Evolutionary conservation across 2,888 invertebrate species (phyloP).

Genomic region (Napeogenes sylphis): DNA sequence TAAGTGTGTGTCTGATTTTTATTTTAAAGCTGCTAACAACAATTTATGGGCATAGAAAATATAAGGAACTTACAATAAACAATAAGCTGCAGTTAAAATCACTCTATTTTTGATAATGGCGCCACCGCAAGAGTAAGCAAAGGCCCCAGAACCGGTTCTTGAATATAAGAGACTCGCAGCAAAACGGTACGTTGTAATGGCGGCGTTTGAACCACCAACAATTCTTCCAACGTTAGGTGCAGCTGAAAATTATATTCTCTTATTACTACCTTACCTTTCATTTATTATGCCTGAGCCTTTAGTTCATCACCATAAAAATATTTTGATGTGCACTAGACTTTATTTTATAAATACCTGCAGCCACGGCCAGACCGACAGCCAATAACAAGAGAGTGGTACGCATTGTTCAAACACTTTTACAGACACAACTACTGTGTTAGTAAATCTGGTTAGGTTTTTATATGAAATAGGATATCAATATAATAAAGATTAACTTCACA

Average conservation of each 20-base stretch:
- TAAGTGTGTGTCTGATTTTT: too few species aligned
- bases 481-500: background rate
- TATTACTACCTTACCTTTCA: background rate
- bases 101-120: constrained; percentile 1
- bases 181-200: background rate
- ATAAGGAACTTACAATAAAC: constrained; percentile 3
- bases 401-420: background rate
- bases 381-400: background rate
- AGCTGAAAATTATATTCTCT: background rate
- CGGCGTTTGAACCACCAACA: constrained; percentile 1
- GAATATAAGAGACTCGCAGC: constrained; percentile 3
- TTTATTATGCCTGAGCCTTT: too few species aligned
- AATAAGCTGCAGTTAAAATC: constrained; percentile 18
- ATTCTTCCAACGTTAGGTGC: background rate
- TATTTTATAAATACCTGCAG: constrained; percentile 2
- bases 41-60: too few species aligned
- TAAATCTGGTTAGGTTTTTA: background rate
- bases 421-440: background rate
- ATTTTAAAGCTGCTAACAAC: too few species aligned
- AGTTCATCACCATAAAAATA: background rate
- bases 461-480: background rate
- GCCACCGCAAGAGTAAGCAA: background rate
- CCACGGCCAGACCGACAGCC: background rate
- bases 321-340: background rate
- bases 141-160: background rate